These are phyloP conservation scores for Drosophila lowei DNA, from an alignment of 1,140 invertebrate genomes.

Conservation along the genomic window DNA sequence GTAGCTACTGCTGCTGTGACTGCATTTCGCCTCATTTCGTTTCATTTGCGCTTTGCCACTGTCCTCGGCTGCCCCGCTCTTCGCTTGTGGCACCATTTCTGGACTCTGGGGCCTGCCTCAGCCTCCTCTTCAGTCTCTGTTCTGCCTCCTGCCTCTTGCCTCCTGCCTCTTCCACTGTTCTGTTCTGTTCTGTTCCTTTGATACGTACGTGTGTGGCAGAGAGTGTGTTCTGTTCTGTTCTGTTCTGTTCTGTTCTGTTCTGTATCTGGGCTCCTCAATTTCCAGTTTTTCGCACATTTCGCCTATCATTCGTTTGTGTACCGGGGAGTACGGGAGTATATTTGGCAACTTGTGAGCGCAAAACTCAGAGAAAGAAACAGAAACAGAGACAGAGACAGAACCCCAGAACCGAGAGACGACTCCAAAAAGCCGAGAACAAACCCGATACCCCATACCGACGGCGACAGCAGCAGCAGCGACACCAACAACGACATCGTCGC, in stretches of 20 bases:
- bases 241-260: constrained; percentile 34
- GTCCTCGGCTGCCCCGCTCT: neutral
- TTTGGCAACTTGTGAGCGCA: constrained; percentile 70
- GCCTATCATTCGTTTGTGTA: constrained; percentile 20
- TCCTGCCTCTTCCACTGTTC: neutral
- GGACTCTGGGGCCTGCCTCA: too few relatives aligned
- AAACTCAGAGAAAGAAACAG: constrained; percentile 27
- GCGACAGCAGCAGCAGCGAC: neutral
- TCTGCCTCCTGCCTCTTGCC: neutral
- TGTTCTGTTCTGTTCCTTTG: constrained; percentile 22
- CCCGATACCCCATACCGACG: neutral
- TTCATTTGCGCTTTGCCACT: constrained; percentile 51
- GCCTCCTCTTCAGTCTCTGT: too few relatives aligned
- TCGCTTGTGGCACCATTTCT: too few relatives aligned
- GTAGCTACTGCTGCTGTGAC: constrained; percentile 35
- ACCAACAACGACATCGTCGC: too few relatives aligned
- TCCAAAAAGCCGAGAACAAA: constrained; percentile 24
- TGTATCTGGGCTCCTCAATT: constrained; percentile 59
- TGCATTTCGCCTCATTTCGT: constrained; percentile 71
- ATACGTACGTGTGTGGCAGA: constrained; percentile 8
- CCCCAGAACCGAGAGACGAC: constrained; percentile 13
- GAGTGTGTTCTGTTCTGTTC: constrained; percentile 33
- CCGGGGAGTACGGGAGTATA: constrained; percentile 30
- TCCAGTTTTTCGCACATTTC: constrained; percentile 66
- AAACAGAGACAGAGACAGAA: too few relatives aligned